Evolutionary conservation across 2,113 vertebrate species (phyloP), one percentile per base, ranked within the genome.

Genomic region (Calonectris borealis): DNA sequence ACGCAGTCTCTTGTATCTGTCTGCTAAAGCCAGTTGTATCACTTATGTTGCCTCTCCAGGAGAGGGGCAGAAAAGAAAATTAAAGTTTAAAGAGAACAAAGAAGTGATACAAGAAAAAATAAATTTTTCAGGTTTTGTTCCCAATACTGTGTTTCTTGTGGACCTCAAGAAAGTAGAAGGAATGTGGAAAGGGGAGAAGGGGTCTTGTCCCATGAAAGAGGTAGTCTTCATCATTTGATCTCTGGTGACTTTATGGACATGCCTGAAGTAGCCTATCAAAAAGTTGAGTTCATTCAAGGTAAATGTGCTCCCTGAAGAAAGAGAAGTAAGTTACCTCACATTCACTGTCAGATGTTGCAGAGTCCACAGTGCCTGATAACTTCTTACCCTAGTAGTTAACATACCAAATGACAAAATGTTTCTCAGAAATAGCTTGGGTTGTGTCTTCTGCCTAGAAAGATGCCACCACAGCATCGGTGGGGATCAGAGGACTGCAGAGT

Each of bases 381-480:
- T 51, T 87, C 46, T 79, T 65, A 49, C 9, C 17, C 17, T 71
- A 31, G 13, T 26, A 25, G 24, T 76, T 76, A 61, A 70, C 32
- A 21, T 13, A 55, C 2, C 27, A 75, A 64, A 90, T 25, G 38
- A 25, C 40, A 51, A 51, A 70, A 46, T 27, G 8, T 51, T 87
- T 70, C 72, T 70, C 51, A 65, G 51, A 76, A 55, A 40, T 21
- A 75, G 24, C 51, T 55, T 1, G 2, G 17, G 17, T 14, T 49
- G 12, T 2, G 14, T 78, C 8, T n/a, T 25, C 49, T 58, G 26
- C n/a, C n/a, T 27, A 55, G 46, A 81, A 75, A 40, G 24, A 55
- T 22, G 31, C 48, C 46, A 42, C 19, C 34, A 15, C 32, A 83
- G 24, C 17, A 44, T 44, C 0, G 0, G 4, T 77, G 46, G 25